Conservation (phyloP, 2,797 vertebrate genomes). For the Anabacerthia variegaticeps region DNA sequence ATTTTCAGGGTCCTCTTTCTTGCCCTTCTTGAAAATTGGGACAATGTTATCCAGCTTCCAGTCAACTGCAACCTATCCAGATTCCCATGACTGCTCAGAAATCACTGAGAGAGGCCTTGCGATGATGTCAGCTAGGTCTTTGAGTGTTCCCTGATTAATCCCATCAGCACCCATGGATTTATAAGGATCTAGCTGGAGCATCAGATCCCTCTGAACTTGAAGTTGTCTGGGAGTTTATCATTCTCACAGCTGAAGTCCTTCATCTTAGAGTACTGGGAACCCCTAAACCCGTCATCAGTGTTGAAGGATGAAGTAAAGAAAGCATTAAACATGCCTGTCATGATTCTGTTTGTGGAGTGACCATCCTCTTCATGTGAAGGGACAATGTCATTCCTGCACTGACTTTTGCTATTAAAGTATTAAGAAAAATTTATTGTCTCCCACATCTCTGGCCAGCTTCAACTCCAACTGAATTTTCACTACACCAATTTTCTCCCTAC, state of each 20-base stretch:
- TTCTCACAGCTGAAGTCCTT: no score
- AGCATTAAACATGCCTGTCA: no score
- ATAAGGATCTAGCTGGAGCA: not conserved
- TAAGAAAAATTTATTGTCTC: not conserved
- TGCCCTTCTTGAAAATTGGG: not conserved
- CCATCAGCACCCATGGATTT: not conserved
- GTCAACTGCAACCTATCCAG: not conserved
- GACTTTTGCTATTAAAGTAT: not conserved
- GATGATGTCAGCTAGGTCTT: not conserved
- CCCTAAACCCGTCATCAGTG: no score
- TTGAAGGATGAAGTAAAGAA: no score
- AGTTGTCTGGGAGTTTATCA: no score
- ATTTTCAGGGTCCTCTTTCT: not conserved
- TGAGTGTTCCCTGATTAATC: not conserved
- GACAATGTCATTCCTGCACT: not conserved
- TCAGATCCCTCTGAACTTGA: no score
- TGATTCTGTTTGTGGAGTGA: no score
- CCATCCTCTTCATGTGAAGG: no score
- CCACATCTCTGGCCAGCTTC: not conserved
- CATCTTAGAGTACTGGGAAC: no score
- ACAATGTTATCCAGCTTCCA: not conserved
- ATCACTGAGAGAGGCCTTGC: not conserved
- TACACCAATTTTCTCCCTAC: no score
- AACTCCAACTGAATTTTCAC: not conserved
- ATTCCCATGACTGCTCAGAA: not conserved